A percentile compares a stretch with the other conserved stretches of the same genome.
Evolutionary conservation across 2,888 invertebrate genomes (phyloP).

Genomic region (Lithophane ornitopus): DNA sequence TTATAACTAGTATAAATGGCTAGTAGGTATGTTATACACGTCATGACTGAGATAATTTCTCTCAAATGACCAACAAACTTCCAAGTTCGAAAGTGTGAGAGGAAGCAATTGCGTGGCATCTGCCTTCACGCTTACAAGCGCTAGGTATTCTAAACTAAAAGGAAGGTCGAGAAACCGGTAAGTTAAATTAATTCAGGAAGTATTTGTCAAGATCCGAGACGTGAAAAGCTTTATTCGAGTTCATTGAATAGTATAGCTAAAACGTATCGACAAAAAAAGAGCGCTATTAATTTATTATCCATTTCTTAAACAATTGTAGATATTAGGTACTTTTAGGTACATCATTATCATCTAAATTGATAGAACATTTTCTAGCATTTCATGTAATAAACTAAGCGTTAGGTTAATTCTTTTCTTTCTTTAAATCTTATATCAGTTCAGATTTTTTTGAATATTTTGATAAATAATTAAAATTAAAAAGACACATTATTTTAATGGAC

Average conservation of each 20-base stretch:
- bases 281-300: not conserved
- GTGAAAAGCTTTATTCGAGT: conserved; percentile 32
- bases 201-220: conserved; percentile 6
- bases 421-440: not conserved
- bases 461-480: not conserved
- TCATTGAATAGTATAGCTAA: not conserved
- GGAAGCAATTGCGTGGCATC: conserved; percentile 39
- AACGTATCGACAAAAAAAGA: not conserved
- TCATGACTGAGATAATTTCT: conserved; percentile 5
- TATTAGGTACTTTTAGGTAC: not conserved
- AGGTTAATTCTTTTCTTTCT: not conserved
- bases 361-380: not conserved
- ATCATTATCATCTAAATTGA: not conserved
- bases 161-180: conserved; percentile 7
- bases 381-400: not conserved
- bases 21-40: not conserved
- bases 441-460: not conserved
- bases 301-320: conserved; percentile 22
- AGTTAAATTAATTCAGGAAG: conserved; percentile 41
- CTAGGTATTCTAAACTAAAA: conserved; percentile 18
- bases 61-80: conserved; percentile 9
- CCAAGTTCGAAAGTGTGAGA: conserved; percentile 23
- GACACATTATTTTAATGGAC: not conserved
- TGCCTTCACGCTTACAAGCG: not conserved
- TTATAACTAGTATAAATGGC: not conserved